These are phyloP conservation scores for Lymantria dispar DNA, from an alignment of 2,888 invertebrate genomes.

Conservation along the genomic window DNA sequence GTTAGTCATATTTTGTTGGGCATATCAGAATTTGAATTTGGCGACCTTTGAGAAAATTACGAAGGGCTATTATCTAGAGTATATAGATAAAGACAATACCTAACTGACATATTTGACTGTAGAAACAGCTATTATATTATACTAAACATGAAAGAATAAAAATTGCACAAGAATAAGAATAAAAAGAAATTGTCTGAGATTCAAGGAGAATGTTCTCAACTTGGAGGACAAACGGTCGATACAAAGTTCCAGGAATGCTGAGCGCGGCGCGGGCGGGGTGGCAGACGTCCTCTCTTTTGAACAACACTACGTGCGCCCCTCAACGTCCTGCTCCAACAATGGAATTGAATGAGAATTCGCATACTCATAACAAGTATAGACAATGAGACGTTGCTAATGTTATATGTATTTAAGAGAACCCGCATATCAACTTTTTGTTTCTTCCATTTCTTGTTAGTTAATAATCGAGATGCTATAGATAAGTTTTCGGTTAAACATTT, in stretches of 20 bases:
- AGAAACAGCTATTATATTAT: background rate
- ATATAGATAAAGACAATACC: too few species aligned
- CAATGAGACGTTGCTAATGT: slow-evolving; percentile 15
- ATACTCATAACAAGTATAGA: slow-evolving; percentile 24
- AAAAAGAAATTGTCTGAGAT: slow-evolving; percentile 22
- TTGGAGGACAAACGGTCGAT: slow-evolving; percentile 39
- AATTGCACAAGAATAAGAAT: background rate
- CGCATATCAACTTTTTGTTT: slow-evolving; percentile 8
- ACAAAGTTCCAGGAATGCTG: slow-evolving; percentile 49
- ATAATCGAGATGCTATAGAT: slow-evolving; percentile 4
- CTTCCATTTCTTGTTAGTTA: slow-evolving; percentile 7
- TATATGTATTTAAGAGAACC: slow-evolving; percentile 26
- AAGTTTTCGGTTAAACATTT: slow-evolving; percentile 29
- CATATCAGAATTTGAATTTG: too few species aligned
- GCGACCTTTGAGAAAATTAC: too few species aligned
- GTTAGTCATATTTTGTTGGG: too few species aligned
- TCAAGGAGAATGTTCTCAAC: slow-evolving; percentile 39
- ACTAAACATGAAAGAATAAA: background rate
- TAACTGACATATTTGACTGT: too few species aligned
- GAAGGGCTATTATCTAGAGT: too few species aligned
- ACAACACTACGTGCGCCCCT: slow-evolving; percentile 15
- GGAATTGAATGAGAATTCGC: slow-evolving; percentile 45
- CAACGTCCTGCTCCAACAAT: slow-evolving; percentile 35
- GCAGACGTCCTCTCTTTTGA: slow-evolving; percentile 8
- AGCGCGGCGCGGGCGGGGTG: slow-evolving; percentile 29